A percentile compares a stretch with the other conserved stretches of the same genome.
These are phyloP conservation scores for Dascillus cervinus DNA, from an alignment of 2,888 invertebrate genomes.

Conservation along the genomic window DNA sequence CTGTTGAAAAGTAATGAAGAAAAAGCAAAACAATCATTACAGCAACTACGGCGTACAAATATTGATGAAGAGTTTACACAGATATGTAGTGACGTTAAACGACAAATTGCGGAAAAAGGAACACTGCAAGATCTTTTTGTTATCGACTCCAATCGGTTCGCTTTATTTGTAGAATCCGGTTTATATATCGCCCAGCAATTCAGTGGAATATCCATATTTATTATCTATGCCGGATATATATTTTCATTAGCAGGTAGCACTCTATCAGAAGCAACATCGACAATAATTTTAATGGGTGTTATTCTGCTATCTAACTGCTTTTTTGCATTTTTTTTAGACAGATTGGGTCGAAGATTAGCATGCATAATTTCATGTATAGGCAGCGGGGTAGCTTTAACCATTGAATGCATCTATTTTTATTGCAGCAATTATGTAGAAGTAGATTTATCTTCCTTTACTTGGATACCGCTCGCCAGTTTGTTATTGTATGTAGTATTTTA, in stretches of 20 bases:
- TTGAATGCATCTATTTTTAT: constrained; percentile 25
- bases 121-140: constrained; percentile 28
- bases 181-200: constrained; percentile 31
- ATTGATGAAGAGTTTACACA: constrained; percentile 21
- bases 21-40: constrained; percentile 25
- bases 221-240: constrained; percentile 29
- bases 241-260: constrained; percentile 29
- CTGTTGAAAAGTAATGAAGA: constrained; percentile 24
- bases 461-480: constrained; percentile 28
- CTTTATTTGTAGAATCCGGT: constrained; percentile 26
- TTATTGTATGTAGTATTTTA: constrained; percentile 13
- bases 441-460: constrained; percentile 18
- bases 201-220: constrained; percentile 27
- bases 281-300: constrained; percentile 24
- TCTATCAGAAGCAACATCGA: constrained; percentile 23
- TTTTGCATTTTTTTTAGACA: constrained; percentile 20
- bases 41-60: constrained; percentile 17
- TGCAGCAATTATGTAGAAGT: constrained; percentile 17
- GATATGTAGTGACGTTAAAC: constrained; percentile 26
- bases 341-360: constrained; percentile 24
- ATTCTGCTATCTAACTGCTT: constrained; percentile 11
- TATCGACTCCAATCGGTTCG: constrained; percentile 27
- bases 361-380: constrained; percentile 23
- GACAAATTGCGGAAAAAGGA: constrained; percentile 32
- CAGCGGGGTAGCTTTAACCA: constrained; percentile 18